Percentiles rank a stretch among this genome's conserved stretches.
These are phyloP conservation scores for Brachionus koreanus DNA, from an alignment of 1,140 invertebrate genomes.

Conservation along the genomic window DNA sequence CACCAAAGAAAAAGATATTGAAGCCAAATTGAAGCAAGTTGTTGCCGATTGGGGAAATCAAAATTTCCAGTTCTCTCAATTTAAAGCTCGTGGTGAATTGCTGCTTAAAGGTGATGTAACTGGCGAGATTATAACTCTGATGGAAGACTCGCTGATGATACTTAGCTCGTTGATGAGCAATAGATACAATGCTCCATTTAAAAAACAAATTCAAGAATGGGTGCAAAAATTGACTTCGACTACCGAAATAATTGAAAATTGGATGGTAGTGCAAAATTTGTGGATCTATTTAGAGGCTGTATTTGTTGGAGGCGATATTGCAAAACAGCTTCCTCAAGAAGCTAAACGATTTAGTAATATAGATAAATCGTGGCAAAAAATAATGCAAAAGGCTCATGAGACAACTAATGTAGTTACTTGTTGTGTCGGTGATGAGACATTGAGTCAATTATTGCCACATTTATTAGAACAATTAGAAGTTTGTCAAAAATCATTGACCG, in stretches of 20 bases:
- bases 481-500: slow-evolving; percentile 92
- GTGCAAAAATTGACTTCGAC: slow-evolving; percentile 55
- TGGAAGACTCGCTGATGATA: slow-evolving; percentile 94
- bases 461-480: slow-evolving; percentile 91
- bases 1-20: slow-evolving; percentile 96
- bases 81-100: slow-evolving; percentile 88
- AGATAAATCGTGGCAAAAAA: slow-evolving; percentile 96
- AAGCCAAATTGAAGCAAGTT: slow-evolving; percentile 87
- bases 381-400: slow-evolving; percentile 87
- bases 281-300: slow-evolving; percentile 59
- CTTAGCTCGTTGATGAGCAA: slow-evolving; percentile 86
- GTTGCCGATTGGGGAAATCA: slow-evolving; percentile 92
- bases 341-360: slow-evolving; percentile 79
- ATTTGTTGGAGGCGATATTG: slow-evolving; percentile 59
- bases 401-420: slow-evolving; percentile 88
- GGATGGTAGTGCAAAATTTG: slow-evolving; percentile 57
- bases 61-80: slow-evolving; percentile 85
- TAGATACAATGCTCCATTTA: slow-evolving; percentile 61
- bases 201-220: slow-evolving; percentile 57
- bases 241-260: slow-evolving; percentile 57
- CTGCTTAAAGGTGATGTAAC: slow-evolving; percentile 83
- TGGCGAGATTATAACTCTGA: slow-evolving; percentile 83
- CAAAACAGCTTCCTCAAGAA: slow-evolving; percentile 58
- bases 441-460: slow-evolving; percentile 85
- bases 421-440: slow-evolving; percentile 88